Conservation (phyloP, 2,113 vertebrate genomes). For the Sceloporus tristichus region DNA sequence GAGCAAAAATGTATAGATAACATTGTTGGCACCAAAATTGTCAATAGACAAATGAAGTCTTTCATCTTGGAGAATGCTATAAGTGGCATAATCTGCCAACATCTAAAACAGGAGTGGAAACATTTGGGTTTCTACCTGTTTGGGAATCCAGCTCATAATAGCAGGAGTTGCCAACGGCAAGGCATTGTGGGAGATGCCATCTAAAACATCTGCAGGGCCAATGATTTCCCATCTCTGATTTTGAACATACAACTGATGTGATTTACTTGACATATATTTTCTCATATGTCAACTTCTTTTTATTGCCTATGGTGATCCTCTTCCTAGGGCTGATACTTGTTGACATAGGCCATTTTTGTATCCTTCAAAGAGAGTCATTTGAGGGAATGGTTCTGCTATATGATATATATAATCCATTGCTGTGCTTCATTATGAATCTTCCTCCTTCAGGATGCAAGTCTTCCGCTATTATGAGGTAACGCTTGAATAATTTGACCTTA, state of each 20-base stretch:
- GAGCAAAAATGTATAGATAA: not conserved
- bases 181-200: not conserved
- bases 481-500: conserved; percentile 32
- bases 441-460: conserved; percentile 12
- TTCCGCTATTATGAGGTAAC: conserved; percentile 20
- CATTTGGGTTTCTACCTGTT: not conserved
- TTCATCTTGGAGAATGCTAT: not conserved
- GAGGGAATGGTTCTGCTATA: not conserved
- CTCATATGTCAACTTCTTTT: not conserved
- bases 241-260: not conserved
- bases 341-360: not conserved
- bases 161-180: not conserved
- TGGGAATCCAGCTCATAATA: not conserved
- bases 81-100: no score
- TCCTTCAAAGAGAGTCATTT: not conserved
- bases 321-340: not conserved
- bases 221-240: not conserved
- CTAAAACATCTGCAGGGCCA: not conserved
- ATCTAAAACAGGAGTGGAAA: not conserved
- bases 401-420: conserved; percentile 15
- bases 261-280: not conserved
- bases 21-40: not conserved
- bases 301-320: not conserved
- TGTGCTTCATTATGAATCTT: not conserved
- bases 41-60: not conserved